phyloP scores from a whole-genome alignment of 2,888 invertebrate genomes.

The Nesidiocoris tenuis region DNA sequence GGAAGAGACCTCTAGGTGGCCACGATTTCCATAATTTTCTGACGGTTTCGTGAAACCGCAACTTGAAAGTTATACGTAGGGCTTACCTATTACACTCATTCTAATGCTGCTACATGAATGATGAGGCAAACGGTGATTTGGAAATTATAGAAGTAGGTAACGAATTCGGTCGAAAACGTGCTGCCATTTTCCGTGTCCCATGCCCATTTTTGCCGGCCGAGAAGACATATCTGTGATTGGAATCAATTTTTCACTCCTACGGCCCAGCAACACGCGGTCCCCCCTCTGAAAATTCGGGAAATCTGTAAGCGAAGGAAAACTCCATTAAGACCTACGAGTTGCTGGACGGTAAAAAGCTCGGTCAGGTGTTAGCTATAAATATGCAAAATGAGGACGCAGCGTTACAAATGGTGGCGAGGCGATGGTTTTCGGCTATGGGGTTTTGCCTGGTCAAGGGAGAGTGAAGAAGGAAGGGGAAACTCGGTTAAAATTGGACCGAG shows the following conservation, averaged over 20 bases:
- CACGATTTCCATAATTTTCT: too few species aligned
- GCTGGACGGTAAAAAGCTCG: background rate
- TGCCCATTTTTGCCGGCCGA: background rate
- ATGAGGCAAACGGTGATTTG: too few species aligned
- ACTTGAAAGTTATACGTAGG: too few species aligned
- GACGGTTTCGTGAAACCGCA: too few species aligned
- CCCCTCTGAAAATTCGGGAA: background rate
- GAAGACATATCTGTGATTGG: background rate
- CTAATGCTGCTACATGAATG: too few species aligned
- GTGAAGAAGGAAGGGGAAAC: too few species aligned
- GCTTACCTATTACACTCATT: too few species aligned
- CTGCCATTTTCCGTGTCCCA: too few species aligned
- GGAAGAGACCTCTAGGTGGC: too few species aligned
- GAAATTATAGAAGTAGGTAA: too few species aligned
- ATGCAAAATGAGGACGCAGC: background rate
- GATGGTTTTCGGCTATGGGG: background rate
- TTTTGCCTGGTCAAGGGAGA: too few species aligned
- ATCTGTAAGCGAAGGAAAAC: background rate
- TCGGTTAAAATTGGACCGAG: background rate
- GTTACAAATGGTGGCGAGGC: background rate
- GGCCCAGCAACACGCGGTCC: background rate
- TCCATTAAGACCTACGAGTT: background rate
- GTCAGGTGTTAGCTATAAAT: background rate
- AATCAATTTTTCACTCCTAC: background rate
- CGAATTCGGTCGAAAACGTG: too few species aligned